Conservation (phyloP, 2,888 invertebrate genomes). For the Villa cingulata region DNA sequence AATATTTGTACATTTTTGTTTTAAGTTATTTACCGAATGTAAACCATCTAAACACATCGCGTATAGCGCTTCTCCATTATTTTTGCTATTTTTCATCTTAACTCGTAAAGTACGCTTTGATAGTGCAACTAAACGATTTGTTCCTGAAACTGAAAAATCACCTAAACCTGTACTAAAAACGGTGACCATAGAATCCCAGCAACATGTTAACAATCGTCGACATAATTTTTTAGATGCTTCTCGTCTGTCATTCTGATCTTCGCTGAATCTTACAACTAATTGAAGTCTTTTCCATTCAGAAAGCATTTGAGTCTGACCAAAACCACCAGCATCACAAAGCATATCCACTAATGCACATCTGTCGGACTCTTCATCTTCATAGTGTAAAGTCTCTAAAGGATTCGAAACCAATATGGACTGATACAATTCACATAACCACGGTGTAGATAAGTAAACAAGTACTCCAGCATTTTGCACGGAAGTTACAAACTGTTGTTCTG, state of each 20-base stretch:
- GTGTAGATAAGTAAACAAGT: constrained; percentile 80
- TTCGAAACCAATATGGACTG: constrained; percentile 62
- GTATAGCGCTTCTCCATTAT: constrained; percentile 60
- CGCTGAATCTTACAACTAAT: constrained; percentile 52
- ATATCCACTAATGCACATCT: constrained; percentile 35
- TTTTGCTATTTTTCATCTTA: constrained; percentile 37
- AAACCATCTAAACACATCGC: constrained; percentile 78
- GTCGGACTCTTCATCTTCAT: constrained; percentile 26
- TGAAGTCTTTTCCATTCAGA: constrained; percentile 79
- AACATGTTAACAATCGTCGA: constrained; percentile 67
- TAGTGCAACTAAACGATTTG: constrained; percentile 46
- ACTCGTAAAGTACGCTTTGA: constrained; percentile 38
- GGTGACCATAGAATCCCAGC: constrained; percentile 84
- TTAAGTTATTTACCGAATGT: constrained; percentile 49
- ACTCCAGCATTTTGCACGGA: constrained; percentile 87
- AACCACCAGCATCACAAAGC: constrained; percentile 64
- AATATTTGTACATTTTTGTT: no score
- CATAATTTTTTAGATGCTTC: constrained; percentile 69
- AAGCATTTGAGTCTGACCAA: constrained; percentile 69
- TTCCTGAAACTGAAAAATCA: constrained; percentile 36
- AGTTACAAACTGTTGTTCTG: constrained; percentile 81
- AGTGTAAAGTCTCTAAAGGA: constrained; percentile 27
- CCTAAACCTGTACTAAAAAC: constrained; percentile 69
- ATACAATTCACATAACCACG: constrained; percentile 87
- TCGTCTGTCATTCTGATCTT: constrained; percentile 52